These are phyloP conservation scores for Geopemphigus sp. DNA, from an alignment of 1,140 invertebrate species.

Conservation along the genomic window DNA sequence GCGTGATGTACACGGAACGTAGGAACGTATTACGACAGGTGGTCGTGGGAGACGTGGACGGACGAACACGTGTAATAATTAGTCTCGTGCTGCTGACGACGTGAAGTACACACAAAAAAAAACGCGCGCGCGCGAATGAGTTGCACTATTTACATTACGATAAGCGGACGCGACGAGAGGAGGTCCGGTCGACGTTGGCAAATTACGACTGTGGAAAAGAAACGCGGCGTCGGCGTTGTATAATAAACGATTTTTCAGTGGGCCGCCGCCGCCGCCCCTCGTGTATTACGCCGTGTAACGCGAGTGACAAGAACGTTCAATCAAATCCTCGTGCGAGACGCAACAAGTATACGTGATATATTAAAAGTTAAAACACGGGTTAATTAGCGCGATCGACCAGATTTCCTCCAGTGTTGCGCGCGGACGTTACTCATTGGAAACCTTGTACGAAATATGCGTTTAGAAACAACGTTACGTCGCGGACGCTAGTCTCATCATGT, in stretches of 20 bases:
- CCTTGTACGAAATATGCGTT: background rate
- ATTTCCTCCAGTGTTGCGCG: no score
- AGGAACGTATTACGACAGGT: no score
- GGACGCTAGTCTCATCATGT: no score
- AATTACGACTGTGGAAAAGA: background rate
- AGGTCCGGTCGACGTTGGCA: constrained; percentile 5
- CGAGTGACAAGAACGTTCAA: background rate
- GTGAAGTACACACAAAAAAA: background rate
- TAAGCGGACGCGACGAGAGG: background rate
- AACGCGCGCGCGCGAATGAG: background rate
- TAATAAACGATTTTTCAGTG: no score
- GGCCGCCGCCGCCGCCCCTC: no score
- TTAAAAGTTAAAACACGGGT: no score
- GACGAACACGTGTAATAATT: background rate
- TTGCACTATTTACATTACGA: background rate
- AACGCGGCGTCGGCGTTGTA: background rate
- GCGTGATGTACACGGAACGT: no score
- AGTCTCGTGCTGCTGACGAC: background rate
- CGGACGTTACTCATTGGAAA: no score
- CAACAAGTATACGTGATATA: background rate
- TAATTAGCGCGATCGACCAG: background rate
- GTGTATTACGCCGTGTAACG: background rate
- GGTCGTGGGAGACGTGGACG: no score
- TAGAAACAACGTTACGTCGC: no score
- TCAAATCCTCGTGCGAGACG: background rate